These are phyloP conservation scores for Danio rerio DNA, from an alignment of 2,113 vertebrate genomes.

Conservation along the genomic window GRCz12tu NC_133196.1:45570501-45571000, in stretches of 20 bases:
- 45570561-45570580: background rate
- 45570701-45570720: constrained; percentile 11
- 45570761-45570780: background rate
- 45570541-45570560: background rate
- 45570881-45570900: constrained; percentile 26
- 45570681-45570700: constrained; percentile 19
- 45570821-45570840: constrained; percentile 52
- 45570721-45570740: constrained; percentile 15
- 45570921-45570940: background rate
- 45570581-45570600: constrained; percentile 15
- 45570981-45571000: background rate
- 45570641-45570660: constrained; percentile 37
- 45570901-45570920: constrained; percentile 12
- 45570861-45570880: background rate
- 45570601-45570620: constrained; percentile 36
- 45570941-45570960: background rate
- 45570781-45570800: constrained; percentile 22
- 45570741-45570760: constrained; percentile 20
- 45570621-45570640: constrained; percentile 37
- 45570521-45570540: background rate
- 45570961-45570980: background rate
- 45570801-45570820: constrained; percentile 19
- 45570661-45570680: constrained; percentile 20
- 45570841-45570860: constrained; percentile 61
- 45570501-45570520: background rate